Evolutionary conservation across 2,113 vertebrate species (phyloP).

Genomic region (Buteo buteo): DNA sequence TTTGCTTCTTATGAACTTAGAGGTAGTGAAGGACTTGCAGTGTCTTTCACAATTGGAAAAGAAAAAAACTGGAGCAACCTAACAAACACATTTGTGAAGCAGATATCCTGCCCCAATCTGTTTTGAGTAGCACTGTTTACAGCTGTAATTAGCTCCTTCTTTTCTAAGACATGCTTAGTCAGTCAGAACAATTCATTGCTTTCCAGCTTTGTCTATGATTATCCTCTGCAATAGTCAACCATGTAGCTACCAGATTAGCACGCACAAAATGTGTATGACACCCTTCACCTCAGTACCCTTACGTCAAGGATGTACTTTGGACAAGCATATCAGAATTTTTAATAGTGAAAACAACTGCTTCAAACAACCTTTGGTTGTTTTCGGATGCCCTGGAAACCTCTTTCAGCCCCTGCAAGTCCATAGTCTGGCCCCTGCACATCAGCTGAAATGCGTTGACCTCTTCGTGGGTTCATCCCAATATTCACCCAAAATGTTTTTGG

Average conservation of each 20-base stretch:
- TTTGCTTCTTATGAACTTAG: background rate
- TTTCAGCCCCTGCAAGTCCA: background rate
- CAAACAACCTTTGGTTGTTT: background rate
- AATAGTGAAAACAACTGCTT: background rate
- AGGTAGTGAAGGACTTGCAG: background rate
- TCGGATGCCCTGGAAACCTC: background rate
- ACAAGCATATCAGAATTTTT: background rate
- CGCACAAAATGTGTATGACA: rapidly evolving
- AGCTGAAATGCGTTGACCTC: background rate
- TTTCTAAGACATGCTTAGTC: background rate
- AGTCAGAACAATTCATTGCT: background rate
- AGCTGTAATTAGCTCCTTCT: background rate
- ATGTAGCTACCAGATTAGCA: background rate
- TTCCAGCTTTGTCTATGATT: background rate
- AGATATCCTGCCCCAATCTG: background rate
- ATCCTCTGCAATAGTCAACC: background rate
- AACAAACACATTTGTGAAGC: background rate
- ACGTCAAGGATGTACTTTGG: background rate
- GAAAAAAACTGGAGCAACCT: background rate
- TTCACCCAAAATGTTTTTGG: background rate
- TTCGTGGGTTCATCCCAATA: background rate
- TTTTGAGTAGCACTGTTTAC: background rate
- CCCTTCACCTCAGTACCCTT: background rate
- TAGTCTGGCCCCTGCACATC: too few relatives aligned
- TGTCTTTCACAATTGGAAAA: background rate